Conservation (phyloP, 2,113 vertebrate species). For the Chaetura pelagica region DNA sequence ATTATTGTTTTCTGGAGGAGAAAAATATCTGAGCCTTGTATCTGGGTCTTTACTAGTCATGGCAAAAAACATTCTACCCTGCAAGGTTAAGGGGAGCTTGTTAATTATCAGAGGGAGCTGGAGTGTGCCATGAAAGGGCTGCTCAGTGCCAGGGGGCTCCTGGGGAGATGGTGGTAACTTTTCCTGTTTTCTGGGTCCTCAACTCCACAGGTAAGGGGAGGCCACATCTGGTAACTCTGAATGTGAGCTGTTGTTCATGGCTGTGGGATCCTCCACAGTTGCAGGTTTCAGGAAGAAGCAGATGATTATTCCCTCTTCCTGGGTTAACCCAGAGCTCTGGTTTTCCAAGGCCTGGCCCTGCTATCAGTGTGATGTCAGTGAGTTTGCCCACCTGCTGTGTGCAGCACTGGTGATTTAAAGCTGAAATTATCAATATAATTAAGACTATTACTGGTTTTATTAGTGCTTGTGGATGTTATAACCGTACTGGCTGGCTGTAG, state of each 20-base stretch:
- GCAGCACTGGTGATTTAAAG: not conserved
- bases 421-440: not conserved
- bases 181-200: not conserved
- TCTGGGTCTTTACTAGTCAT: not conserved
- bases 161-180: not conserved
- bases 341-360: not conserved
- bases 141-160: not conserved
- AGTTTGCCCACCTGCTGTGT: not conserved
- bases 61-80: not conserved
- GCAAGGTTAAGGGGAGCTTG: not conserved
- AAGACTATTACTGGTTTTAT: not conserved
- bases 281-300: not conserved
- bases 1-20: constrained; percentile 14
- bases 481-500: not conserved
- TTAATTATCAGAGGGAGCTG: not conserved
- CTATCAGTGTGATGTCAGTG: not conserved
- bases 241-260: not conserved
- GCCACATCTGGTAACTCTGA: not conserved
- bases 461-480: not conserved
- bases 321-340: not conserved
- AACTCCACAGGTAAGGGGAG: not conserved
- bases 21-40: constrained; percentile 6
- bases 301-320: not conserved
- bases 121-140: not conserved
- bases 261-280: accelerated